Percentiles rank a stretch among this genome's conserved stretches.
Evolutionary conservation across 35 echinoderm and acorn worm genomes (phyloP).

Genomic region (Chiridota heheva): DNA sequence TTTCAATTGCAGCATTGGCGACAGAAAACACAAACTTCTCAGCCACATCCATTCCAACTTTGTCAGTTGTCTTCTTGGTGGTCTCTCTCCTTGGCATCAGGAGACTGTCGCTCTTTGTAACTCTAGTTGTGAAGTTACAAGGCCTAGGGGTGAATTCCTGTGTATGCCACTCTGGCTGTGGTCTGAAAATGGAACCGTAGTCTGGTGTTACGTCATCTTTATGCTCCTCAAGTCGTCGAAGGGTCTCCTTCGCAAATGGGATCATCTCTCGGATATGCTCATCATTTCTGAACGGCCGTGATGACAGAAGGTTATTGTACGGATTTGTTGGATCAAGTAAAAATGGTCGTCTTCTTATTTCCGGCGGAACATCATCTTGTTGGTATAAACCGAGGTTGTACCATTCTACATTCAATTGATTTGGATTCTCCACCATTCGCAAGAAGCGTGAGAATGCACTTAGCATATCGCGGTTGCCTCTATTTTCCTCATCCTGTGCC

Average conservation of each 20-base stretch:
- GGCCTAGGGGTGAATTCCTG: background rate
- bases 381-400: slow-evolving; percentile 10
- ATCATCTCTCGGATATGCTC: background rate
- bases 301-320: slow-evolving; percentile 40
- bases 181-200: background rate
- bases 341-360: slow-evolving; percentile 5
- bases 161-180: slow-evolving; percentile 1
- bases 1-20: background rate
- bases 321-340: slow-evolving; percentile 40
- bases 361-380: background rate
- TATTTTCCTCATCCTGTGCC: slow-evolving; percentile 10
- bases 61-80: background rate
- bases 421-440: background rate
- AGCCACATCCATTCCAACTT: background rate
- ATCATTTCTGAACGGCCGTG: background rate
- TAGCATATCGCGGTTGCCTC: slow-evolving; percentile 8
- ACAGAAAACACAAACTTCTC: slow-evolving; percentile 42
- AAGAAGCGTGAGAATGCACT: slow-evolving; percentile 15
- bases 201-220: background rate
- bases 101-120: background rate
- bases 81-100: slow-evolving; percentile 9
- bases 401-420: background rate
- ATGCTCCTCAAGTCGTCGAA: slow-evolving; percentile 10
- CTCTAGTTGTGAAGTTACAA: background rate
- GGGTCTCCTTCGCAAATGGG: background rate